Base-by-base conservation (phyloP, 2,113 vertebrate species). In the Hyla sarda region DNA sequence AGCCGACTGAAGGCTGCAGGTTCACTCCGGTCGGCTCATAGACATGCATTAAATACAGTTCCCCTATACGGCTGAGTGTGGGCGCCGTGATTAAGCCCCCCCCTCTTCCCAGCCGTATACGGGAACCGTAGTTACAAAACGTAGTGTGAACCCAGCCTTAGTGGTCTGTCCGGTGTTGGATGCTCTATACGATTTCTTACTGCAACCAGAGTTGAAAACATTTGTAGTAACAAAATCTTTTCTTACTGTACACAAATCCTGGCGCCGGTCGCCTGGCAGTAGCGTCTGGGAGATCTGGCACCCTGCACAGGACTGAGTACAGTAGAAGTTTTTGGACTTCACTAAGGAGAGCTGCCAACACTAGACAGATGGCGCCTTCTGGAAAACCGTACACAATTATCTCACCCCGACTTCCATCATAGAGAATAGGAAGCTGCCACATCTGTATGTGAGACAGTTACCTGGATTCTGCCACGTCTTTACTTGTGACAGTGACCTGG, bases 321-420 rank as follows among this genome's bases (percentile, higher is more conserved):
- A 74, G 72, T 48, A 48, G 72, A 48, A 48, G 72, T n/a, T 23
- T n/a, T 47, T 73, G 71, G 71, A 73, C 34, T 72, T 34, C 69
- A 41, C 10, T 45, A 45, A 23, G 10, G 56, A 13, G 32, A 25
- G 30, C n/a, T 62, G 54, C 56, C 78, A 80, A 45, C 34, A 47
- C 16, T 0, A 25, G 52, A 56, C 50, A 80, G 77, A 80, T 80
- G 54, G 30, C 13, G 32, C 3, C 11, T 41, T 28, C 30, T 80
- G 30, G 32, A 80, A 80, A 60, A n/a, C 19, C 10, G 12, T 45
- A 11, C 37, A n/a, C 19, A n/a, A 1, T n/a, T 9, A 73, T 45
- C 37, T 45, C 3, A 1, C 67, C 14, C 14, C 2, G 13, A 19
- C 34, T 23, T 19, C 69, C 23, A 0, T 47, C 9, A 6, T 58